Base-by-base conservation (phyloP, 2,113 vertebrate species). In the Brienomyrus brachyistius region DNA sequence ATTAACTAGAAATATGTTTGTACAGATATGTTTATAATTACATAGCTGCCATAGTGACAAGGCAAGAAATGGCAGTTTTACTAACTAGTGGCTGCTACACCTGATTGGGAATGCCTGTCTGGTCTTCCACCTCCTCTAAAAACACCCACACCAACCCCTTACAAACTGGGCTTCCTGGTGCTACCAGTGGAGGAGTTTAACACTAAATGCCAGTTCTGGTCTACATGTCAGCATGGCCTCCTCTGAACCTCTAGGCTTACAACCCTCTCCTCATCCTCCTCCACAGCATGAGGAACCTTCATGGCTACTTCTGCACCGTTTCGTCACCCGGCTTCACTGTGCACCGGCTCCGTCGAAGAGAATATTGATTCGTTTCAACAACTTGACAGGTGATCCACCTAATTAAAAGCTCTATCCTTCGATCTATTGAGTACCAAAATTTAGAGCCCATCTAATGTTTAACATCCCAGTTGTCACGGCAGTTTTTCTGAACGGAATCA, bases 401-500 rank as follows among this genome's bases (percentile, higher is more conserved):
- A 90, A 91, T 80, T 88, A 86, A 70, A n/a, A 48, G 83, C 83
- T 48, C 23, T 27, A 11, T 85, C 47, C 83, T 51, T 51, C 45
- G n/a, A 27, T 85, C 47, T 48, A 51, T 51, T 23, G 19, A 21
- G 83, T 21, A 48, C 21, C 9, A 51, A 85, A 50, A 47, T 51
- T 11, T 17, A 51, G 21, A 86, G 43, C 51, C 83, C 45, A 19
- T 35, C 35, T 43, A 43, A 80, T 43, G 74, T 43, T 80, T 80
- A 35, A 80, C 74, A 80, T 80, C 35, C 15, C 13, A 80, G 23
- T 48, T 47, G 23, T 48, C 47, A 84, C 80, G 13, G 9, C 21
- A 17, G 35, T 80, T 80, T 5, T 8, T 8, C 74, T 13, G 5
- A 8, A 80, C 74, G 8, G 74, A 80, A 43, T 80, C 35, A 43